These are phyloP conservation scores for Pogonocichla stellata DNA, from an alignment of 2,113 vertebrate genomes.

Conservation along the genomic window DNA sequence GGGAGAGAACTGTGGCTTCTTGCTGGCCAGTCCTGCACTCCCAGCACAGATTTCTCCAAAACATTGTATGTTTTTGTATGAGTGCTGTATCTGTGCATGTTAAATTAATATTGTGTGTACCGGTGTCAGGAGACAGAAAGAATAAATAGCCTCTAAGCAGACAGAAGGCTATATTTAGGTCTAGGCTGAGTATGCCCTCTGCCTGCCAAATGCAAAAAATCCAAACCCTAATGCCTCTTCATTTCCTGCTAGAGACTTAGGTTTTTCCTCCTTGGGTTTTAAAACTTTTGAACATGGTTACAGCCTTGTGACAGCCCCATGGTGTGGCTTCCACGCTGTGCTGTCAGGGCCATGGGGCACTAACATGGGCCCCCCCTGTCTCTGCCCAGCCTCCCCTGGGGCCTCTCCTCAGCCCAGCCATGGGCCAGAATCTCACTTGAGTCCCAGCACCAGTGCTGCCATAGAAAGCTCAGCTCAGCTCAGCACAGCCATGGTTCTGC, in stretches of 20 bases:
- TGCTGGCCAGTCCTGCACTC: background rate
- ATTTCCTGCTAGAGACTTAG: background rate
- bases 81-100: background rate
- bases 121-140: background rate
- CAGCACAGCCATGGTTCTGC: rapidly evolving
- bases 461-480: background rate
- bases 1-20: background rate
- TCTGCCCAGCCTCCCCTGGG: background rate
- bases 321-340: rapidly evolving
- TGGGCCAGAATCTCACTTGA: background rate
- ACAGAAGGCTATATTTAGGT: slow-evolving; percentile 31
- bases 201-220: slow-evolving; percentile 23
- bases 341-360: background rate
- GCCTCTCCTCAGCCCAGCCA: background rate
- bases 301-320: background rate
- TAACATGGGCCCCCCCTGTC: background rate
- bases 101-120: background rate
- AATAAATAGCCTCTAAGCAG: slow-evolving; percentile 6
- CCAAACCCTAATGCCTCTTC: background rate
- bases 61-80: background rate
- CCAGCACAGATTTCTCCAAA: background rate
- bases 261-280: background rate
- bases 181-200: slow-evolving; percentile 39
- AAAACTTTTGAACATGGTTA: background rate
- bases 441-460: background rate